Evolutionary conservation across 2,113 vertebrate species (phyloP).

Genomic region (Felis chaus): DNA sequence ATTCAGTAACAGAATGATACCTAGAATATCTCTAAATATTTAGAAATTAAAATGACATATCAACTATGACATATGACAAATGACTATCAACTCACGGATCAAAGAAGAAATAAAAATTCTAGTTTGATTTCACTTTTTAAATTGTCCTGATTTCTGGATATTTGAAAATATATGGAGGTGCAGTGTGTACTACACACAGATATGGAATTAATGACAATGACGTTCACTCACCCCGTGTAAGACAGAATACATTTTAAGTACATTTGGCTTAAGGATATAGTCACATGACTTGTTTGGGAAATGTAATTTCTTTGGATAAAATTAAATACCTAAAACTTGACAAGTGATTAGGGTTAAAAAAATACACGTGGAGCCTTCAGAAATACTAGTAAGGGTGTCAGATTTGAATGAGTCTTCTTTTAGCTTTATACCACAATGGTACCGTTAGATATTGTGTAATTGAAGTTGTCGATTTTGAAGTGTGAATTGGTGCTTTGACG

Average conservation of each 20-base stretch:
- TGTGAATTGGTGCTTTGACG: background rate
- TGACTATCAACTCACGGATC: background rate
- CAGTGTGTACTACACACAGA: background rate
- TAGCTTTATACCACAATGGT: background rate
- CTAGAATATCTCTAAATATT: background rate
- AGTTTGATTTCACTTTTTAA: background rate
- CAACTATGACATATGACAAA: too few relatives aligned
- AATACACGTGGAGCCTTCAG: background rate
- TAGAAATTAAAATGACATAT: background rate
- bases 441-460: background rate
- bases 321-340: conserved; percentile 5
- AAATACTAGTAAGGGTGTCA: background rate
- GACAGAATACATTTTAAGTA: background rate
- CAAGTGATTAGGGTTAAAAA: background rate
- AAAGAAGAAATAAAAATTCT: background rate
- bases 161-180: background rate
- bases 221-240: background rate
- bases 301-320: conserved; percentile 32
- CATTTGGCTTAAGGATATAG: background rate
- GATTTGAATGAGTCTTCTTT: background rate
- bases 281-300: background rate
- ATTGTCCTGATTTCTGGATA: background rate
- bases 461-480: background rate
- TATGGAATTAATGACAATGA: background rate
- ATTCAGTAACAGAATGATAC: background rate